phyloP scores from a whole-genome alignment of 1,140 invertebrate genomes.

The Heliconius eleuchia region DNA sequence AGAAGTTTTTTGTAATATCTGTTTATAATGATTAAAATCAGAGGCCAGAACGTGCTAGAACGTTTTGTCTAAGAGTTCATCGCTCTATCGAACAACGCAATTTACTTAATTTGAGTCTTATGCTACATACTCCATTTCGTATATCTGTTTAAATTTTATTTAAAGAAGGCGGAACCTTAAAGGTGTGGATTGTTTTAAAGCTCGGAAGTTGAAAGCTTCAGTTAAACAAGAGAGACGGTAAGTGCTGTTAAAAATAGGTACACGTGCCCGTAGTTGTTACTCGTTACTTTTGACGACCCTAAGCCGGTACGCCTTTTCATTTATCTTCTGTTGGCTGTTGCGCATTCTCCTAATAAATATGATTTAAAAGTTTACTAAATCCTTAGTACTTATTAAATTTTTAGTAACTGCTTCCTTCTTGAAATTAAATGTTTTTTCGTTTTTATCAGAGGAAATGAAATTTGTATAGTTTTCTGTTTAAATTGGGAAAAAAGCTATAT shows the following conservation, averaged over 20 bases:
- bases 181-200: conserved; percentile 48
- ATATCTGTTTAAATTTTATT: conserved; percentile 35
- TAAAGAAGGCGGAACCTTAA: conserved; percentile 40
- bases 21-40: conserved; percentile 36
- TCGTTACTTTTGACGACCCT: conserved; percentile 46
- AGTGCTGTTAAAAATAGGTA: conserved; percentile 57
- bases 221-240: conserved; percentile 46
- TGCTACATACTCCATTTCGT: conserved; percentile 28
- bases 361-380: not conserved
- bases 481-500: not conserved
- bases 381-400: too few species aligned
- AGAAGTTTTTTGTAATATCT: not conserved
- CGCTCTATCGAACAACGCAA: conserved; percentile 30
- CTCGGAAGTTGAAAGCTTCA: conserved; percentile 41
- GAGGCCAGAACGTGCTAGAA: conserved; percentile 34
- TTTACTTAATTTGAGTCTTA: conserved; percentile 23
- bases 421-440: too few species aligned
- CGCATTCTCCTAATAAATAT: not conserved
- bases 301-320: conserved; percentile 49
- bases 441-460: not conserved
- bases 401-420: too few species aligned
- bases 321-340: conserved; percentile 38
- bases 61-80: conserved; percentile 37
- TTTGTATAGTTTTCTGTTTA: not conserved
- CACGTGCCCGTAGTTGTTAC: conserved; percentile 54